Evolutionary conservation across 2,113 vertebrate species (phyloP), one percentile per base, ranked within the genome.

Genomic region (Heterotis niloticus): DNA sequence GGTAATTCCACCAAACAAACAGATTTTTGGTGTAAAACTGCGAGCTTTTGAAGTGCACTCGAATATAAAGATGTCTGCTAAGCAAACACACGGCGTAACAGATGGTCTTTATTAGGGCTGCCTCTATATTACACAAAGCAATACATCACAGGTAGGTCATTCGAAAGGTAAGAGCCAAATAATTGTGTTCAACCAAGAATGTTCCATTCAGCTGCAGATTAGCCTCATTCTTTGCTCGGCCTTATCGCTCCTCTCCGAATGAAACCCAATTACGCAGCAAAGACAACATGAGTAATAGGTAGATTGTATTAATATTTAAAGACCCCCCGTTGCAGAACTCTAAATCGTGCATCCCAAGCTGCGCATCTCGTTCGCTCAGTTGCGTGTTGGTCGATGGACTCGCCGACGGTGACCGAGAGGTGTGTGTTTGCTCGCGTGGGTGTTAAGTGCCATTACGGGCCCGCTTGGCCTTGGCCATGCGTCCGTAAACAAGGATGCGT

Each of bases 121-220:
- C 54, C 71, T 57, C 52, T 56, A 59, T 4, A 34, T 74, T 57
- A 57, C 14, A 59, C 18, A 74, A 17, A 60, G 34, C 75, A 65
- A 64, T 77, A 52, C 75, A 77, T 77, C 60, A 52, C 23, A 44
- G 52, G 75, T 13, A 23, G 64, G 29, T 51, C 62, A 44, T 77
- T 65, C 65, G 5, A 77, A 76, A 76, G 62, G 75, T 52, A 65
- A 64, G n/a, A 64, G 74, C 57, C 74, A 64, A 77, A 65, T 26
- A 75, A 52, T 64, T 65, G 64, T 77, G 34, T 77, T 16, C 29
- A 44, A 51, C 60, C 29, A 54, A 77, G 34, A 12, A 64, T 65
- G 75, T 65, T 24, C 23, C 34, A 65, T 77, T 77, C 72, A 24
- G 44, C 62, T 65, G 62, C 65, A 44, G 75, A 77, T 34, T 54